Evolutionary conservation across 1,140 invertebrate genomes (phyloP).

Genomic region (Odontomachus brunneus): DNA sequence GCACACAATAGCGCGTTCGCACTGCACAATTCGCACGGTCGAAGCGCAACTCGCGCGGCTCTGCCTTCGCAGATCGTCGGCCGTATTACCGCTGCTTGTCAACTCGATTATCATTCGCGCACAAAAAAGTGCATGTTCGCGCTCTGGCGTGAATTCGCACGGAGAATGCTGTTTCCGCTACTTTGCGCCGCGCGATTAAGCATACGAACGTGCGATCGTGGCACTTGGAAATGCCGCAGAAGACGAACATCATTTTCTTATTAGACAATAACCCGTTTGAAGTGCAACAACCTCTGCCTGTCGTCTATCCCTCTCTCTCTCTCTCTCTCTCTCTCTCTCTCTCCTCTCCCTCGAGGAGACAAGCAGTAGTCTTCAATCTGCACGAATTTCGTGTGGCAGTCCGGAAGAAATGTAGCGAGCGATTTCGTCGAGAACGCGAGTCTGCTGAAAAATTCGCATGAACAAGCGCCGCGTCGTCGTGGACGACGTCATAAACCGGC

Average conservation of each 20-base stretch:
- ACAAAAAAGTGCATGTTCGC: too few species aligned
- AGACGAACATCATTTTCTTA: background rate
- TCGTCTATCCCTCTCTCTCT: background rate
- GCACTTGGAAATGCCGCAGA: too few species aligned
- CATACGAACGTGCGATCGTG: too few species aligned
- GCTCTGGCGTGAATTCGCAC: background rate
- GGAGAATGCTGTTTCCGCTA: background rate
- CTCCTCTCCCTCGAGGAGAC: background rate
- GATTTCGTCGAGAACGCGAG: background rate
- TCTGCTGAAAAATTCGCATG: too few species aligned
- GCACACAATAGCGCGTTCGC: background rate
- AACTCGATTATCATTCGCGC: too few species aligned
- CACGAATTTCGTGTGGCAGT: too few species aligned
- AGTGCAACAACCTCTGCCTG: slow-evolving; percentile 25
- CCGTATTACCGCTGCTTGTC: too few species aligned
- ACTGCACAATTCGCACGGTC: background rate
- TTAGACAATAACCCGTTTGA: slow-evolving; percentile 13
- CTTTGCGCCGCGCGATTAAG: background rate
- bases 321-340: background rate
- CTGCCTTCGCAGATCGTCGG: too few species aligned
- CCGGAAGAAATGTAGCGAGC: background rate
- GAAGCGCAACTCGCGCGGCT: too few species aligned
- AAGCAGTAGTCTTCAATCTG: too few species aligned
- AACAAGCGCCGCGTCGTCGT: background rate
- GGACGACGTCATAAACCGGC: slow-evolving; percentile 63